Conservation (phyloP, 2,113 vertebrate genomes). For the Gavia stellata region DNA sequence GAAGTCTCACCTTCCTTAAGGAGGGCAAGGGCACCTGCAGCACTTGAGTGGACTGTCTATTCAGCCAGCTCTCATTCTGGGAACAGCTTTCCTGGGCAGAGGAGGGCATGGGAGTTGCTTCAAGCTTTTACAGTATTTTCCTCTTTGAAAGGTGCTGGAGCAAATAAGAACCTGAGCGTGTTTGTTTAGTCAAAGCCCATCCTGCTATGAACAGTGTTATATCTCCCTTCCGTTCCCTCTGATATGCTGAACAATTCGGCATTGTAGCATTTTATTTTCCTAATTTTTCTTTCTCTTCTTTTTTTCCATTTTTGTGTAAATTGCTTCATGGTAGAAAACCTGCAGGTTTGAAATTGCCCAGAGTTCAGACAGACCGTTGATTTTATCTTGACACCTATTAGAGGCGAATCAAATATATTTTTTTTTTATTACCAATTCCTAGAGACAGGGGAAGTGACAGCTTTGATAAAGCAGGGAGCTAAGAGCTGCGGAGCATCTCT, state of each 20-base stretch:
- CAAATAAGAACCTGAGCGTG: not conserved
- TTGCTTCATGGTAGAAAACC: not conserved
- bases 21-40: not conserved
- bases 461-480: slow-evolving; percentile 54
- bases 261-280: not conserved
- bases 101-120: not conserved
- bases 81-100: not conserved
- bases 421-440: slow-evolving; percentile 48
- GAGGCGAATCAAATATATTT: slow-evolving; percentile 20
- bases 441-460: slow-evolving; percentile 56
- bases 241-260: not conserved
- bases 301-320: not conserved
- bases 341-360: slow-evolving; percentile 9
- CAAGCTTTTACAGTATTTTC: not conserved
- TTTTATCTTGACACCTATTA: slow-evolving; percentile 71
- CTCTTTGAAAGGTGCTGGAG: not conserved
- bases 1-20: not conserved
- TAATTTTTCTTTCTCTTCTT: not conserved
- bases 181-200: not conserved
- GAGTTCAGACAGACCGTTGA: slow-evolving; percentile 58
- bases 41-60: no score
- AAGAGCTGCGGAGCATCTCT: slow-evolving; percentile 24
- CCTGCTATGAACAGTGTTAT: not conserved
- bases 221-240: not conserved
- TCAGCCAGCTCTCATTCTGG: not conserved